Evolutionary conservation across 2,888 invertebrate genomes (phyloP), one percentile per base, ranked within the genome.

Genomic region (Chloromyia formosa): DNA sequence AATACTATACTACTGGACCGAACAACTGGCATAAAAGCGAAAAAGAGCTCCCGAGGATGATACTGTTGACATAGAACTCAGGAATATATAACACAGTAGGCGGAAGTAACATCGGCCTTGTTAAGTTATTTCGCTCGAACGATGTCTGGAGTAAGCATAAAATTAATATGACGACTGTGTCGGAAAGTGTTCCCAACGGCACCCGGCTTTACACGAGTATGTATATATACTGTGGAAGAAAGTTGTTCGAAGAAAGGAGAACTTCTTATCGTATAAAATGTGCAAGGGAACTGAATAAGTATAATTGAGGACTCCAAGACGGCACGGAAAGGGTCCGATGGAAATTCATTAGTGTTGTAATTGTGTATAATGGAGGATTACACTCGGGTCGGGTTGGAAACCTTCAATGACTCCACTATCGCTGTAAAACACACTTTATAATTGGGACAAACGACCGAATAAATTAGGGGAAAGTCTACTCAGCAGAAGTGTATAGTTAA

Each of bases 31-130:
- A n/a, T n/a, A n/a, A n/a, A n/a, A n/a, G n/a, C n/a, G n/a, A n/a
- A n/a, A n/a, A 45, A 64, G 45, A 20, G 18, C 16, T 18, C 7
- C 64, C 40, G 9, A 40, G 20, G 42, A 53, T 49, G 14, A 53
- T 68, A 14, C 16, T 68, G 68, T 68, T 68, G 68, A 49, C 68
- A 68, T 23, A 22, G 16, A n/a, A n/a, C n/a, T n/a, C 68, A 9
- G 5, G 68, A 49, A 68, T 68, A 68, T 23, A 53, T 12, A 49
- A 68, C 27, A 64, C 12, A 23, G 14, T n/a, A n/a, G 69, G 20
- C 35, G n/a, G 69, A 69, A 68, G 27, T 27, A 27, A 68, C 49
- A 53, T 12, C 12, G 27, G 14, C 68, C 53, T 42, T 68, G 53
- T 64, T 64, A 40, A 40, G 64, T 45, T 64, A 40, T 64, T 64